phyloP scores from a whole-genome alignment of 2,797 vertebrate genomes.

The Peromyscus attwateri region DNA sequence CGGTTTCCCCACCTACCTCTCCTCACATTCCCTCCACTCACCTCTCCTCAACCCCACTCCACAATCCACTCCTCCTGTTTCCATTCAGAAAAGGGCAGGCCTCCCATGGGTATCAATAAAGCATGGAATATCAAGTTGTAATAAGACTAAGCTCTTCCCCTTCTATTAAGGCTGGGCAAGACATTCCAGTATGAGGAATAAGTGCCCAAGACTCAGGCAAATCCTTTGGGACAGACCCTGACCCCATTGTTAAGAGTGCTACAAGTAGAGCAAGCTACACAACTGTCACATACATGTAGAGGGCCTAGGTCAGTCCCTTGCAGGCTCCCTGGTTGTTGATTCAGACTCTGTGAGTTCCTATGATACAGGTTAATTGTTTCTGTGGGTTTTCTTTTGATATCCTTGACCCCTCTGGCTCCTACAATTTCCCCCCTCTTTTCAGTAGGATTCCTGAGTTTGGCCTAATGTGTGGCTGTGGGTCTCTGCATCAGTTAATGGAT shows the following conservation, averaged over 20 bases:
- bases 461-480: background rate
- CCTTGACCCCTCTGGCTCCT: background rate
- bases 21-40: background rate
- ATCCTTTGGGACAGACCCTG: background rate
- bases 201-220: background rate
- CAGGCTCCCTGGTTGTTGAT: background rate
- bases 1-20: background rate
- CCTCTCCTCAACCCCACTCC: accelerated
- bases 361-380: background rate
- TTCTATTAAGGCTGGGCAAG: background rate
- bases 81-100: background rate
- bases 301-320: background rate
- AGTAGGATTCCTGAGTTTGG: background rate
- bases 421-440: background rate
- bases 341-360: background rate
- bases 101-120: background rate
- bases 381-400: background rate
- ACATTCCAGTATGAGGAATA: background rate
- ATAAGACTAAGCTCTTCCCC: background rate
- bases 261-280: background rate
- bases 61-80: background rate
- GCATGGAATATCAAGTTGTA: background rate
- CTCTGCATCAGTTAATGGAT: background rate
- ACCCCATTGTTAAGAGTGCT: background rate
- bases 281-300: background rate